Percentiles rank a stretch among this genome's conserved stretches.
These are phyloP conservation scores for Hylia prasina DNA, from an alignment of 2,113 vertebrate species.

Conservation along the genomic window DNA sequence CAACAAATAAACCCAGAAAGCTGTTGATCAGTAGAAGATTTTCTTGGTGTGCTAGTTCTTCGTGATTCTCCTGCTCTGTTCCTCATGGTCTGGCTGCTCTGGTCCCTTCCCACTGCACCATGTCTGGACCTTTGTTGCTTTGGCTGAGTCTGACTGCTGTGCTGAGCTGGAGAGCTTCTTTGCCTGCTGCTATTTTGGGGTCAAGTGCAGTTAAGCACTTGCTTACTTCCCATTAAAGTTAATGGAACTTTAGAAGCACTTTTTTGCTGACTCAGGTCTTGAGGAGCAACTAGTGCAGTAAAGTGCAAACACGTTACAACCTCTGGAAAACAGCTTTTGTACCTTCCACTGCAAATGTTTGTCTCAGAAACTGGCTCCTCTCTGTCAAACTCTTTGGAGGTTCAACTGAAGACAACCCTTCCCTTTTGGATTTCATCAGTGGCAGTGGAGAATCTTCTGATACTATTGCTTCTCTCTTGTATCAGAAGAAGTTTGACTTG, in stretches of 20 bases:
- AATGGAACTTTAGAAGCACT: background rate
- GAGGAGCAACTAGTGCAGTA: background rate
- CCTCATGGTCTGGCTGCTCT: background rate
- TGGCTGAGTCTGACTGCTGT: background rate
- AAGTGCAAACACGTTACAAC: background rate
- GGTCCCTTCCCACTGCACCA: background rate
- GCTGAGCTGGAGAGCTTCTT: constrained; percentile 20
- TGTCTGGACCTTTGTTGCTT: background rate
- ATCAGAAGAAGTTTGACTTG: background rate
- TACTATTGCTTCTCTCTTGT: background rate
- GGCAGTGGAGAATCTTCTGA: background rate
- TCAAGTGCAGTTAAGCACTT: background rate
- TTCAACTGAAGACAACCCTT: background rate
- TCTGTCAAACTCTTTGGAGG: background rate
- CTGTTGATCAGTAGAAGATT: background rate
- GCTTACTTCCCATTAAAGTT: constrained; percentile 31
- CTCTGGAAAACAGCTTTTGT: background rate
- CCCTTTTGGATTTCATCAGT: background rate
- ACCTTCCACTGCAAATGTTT: background rate
- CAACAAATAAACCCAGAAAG: background rate
- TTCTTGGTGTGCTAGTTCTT: background rate
- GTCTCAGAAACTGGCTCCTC: background rate
- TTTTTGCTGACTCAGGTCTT: constrained; percentile 13
- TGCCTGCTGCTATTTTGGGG: constrained; percentile 22
- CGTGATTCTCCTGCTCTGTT: background rate